Percentiles rank a stretch among this genome's conserved stretches.
These are phyloP conservation scores for Allolobophora icterica DNA, from an alignment of 2,888 invertebrate genomes.

Conservation along the genomic window DNA sequence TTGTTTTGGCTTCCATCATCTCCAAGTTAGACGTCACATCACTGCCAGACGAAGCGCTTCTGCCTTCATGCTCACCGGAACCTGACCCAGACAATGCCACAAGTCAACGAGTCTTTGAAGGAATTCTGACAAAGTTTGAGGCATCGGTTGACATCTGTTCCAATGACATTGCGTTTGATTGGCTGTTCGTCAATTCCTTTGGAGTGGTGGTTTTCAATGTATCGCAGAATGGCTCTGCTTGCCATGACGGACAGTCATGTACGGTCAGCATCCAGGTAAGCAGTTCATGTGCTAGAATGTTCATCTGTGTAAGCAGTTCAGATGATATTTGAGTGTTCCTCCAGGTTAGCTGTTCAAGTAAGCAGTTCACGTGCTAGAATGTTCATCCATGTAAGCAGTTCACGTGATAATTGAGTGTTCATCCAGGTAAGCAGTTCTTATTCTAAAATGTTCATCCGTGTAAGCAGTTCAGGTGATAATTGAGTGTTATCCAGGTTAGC, in stretches of 20 bases:
- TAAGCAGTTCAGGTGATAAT: too few relatives aligned
- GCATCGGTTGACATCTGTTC: neutral
- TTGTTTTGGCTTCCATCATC: neutral
- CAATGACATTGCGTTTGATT: neutral
- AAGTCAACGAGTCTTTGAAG: constrained; percentile 1
- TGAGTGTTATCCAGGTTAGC: too few relatives aligned
- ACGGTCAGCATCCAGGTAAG: neutral
- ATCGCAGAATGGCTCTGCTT: constrained; percentile 3
- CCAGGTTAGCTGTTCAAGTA: neutral
- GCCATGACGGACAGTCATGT: neutral
- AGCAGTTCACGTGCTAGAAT: neutral
- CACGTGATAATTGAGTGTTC: too few relatives aligned
- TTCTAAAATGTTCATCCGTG: neutral
- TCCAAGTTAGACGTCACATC: neutral
- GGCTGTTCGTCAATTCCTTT: neutral
- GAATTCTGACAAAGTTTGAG: constrained; percentile 5
- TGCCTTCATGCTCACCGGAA: constrained; percentile 3
- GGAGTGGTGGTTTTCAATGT: neutral
- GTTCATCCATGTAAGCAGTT: neutral
- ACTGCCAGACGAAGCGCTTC: neutral
- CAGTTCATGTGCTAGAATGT: neutral
- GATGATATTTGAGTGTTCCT: too few relatives aligned
- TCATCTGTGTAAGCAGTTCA: too few relatives aligned
- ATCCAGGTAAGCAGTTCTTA: neutral
- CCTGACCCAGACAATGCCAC: neutral